Evolutionary conservation across 2,888 invertebrate species (phyloP), one percentile per base, ranked within the genome.

Genomic region (Eupithecia insigniata): DNA sequence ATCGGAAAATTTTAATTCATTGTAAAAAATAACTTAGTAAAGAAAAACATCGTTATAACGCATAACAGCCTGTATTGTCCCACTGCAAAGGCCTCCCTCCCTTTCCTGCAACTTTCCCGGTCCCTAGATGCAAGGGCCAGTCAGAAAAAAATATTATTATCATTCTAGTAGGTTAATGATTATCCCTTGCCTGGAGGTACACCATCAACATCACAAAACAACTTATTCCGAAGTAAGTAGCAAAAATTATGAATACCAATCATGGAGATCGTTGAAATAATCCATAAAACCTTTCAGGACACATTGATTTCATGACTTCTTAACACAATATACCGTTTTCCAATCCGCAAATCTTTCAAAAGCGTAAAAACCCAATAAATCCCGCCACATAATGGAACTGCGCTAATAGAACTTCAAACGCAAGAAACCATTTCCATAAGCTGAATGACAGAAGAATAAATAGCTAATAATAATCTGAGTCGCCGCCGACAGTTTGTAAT

Each of bases 361-460:
- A 62, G 66, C 69, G 43, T 74, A 74, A 71, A 74, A 74, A 74
- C 71, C 67, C 67, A 71, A 71, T 71, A 74, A 71, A 71, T 74
- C 69, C 28, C 46, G n/a, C 16, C 36, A 22, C 71, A 74, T 74
- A 74, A 71, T 70, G 34, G 69, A 64, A 69, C 69, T 64, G 61
- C 68, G 71, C 66, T 91, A 92, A 92, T 92, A 86, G 90, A 91
- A 93, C 87, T 92, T 93, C 87, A 86, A 84, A 85, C 81, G 85
- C 87, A 88, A 88, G 85, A 88, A 86, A 81, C 88, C 83, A 90
- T 93, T 91, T 89, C 87, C 90, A 90, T 89, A 87, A 88, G 83
- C 72, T 75, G 83, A 83, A 89, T 93, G 93, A 91, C 92, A 90
- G 87, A 89, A 86, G 91, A 92, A 92, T 92, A 92, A 89, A 89